Evolutionary conservation across 2,888 invertebrate genomes (phyloP), one percentile per base, ranked within the genome.

Genomic region (Zele albiditarsus): DNA sequence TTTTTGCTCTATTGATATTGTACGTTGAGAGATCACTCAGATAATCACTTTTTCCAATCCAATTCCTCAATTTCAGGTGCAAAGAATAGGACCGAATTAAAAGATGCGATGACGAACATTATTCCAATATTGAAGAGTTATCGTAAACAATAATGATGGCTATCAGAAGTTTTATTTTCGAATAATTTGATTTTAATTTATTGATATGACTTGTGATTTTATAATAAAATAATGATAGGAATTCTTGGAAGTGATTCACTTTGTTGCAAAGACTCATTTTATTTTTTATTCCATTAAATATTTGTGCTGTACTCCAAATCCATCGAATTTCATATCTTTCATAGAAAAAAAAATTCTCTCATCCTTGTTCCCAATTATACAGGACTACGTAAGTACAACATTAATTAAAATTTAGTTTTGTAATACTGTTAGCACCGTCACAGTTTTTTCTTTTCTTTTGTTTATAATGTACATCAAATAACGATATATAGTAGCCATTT

Each of bases 71-170:
- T 90, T 90, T 57, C 86, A 93, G 98, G 98, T 80, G 98, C 97
- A 38, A 99, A 98, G 91, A 94, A 95, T 66, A 92, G 98, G 81
- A 92, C 93, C 85, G 98, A 98, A 86, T 95, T 99, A 60, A 94
- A 95, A 88, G 98, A 98, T 87, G 97, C 98, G 20, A 92, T 99
- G 82, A 96, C 96, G 82, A 96, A 96, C 85, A 98, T 99, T 85
- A 97, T 97, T 90, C 98, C 98, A 0, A 98, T 98, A 86, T 90
- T 98, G 80, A 95, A 96, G 87, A 97, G 97, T 89, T 99, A 97
- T 89, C 94, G 95, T 85, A 98, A 98, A 89, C 95, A 92, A 84
- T 93, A 90, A 90, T 28, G 20, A 62, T 42, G 38, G 12, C 38
- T 70, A 66, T 69, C 71, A 25, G 73, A 58, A 28, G 33, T 46